These are phyloP conservation scores for Habropoda laboriosa DNA, from an alignment of 1,140 invertebrate species.

Conservation along the genomic window DNA sequence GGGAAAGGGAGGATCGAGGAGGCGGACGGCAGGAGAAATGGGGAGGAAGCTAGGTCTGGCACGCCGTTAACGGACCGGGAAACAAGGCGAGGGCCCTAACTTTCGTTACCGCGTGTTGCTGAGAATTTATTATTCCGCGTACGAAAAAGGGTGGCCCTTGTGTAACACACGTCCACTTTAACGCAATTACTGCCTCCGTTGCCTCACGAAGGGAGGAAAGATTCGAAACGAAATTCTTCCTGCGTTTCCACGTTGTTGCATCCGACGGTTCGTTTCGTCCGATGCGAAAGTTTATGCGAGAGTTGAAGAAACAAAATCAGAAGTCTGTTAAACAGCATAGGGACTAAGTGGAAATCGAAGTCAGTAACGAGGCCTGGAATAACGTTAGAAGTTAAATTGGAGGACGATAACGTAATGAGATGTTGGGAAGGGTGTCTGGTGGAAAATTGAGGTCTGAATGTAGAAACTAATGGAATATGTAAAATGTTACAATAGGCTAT, in stretches of 20 bases:
- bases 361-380: too few relatives aligned
- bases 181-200: slow-evolving; percentile 69
- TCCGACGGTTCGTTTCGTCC: neutral
- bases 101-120: slow-evolving; percentile 71
- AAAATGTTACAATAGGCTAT: too few relatives aligned
- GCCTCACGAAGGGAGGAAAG: slow-evolving; percentile 1
- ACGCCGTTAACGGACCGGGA: slow-evolving; percentile 72
- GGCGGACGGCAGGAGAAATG: too few relatives aligned
- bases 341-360: neutral
- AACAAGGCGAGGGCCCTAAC: slow-evolving; percentile 72
- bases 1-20: neutral
- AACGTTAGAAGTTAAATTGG: too few relatives aligned
- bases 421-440: too few relatives aligned
- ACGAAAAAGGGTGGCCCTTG: slow-evolving; percentile 62
- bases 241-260: slow-evolving; percentile 7
- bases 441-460: too few relatives aligned
- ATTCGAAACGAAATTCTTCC: slow-evolving; percentile 30
- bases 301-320: neutral
- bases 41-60: neutral
- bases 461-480: too few relatives aligned
- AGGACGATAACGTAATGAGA: too few relatives aligned
- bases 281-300: neutral
- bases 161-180: slow-evolving; percentile 79
- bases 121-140: slow-evolving; percentile 79
- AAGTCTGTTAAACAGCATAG: neutral